Conservation (phyloP, 2,113 vertebrate genomes). For the Ranitomeya variabilis region DNA sequence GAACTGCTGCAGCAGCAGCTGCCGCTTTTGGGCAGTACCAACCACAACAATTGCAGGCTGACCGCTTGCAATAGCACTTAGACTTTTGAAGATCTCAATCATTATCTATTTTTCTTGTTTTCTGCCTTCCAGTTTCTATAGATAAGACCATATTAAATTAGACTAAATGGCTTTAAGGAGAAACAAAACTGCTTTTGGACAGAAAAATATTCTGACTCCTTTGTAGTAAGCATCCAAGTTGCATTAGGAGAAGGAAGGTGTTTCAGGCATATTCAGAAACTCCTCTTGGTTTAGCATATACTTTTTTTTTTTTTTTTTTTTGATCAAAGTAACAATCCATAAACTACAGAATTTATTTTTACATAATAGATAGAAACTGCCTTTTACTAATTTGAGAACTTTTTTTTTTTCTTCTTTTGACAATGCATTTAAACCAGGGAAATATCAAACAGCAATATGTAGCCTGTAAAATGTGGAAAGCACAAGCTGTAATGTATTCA, state of each 20-base stretch:
- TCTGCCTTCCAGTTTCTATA: constrained; percentile 69
- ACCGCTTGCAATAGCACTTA: constrained; percentile 93
- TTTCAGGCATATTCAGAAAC: constrained; percentile 67
- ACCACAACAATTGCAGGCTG: constrained; percentile 94
- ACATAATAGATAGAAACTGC: constrained; percentile 96
- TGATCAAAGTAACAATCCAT: constrained; percentile 62
- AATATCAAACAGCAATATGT: constrained; percentile 75
- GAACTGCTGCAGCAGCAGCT: constrained; percentile 82
- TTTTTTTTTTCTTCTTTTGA: constrained; percentile 50
- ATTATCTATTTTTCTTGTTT: constrained; percentile 61
- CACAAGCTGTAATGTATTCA: constrained; percentile 84
- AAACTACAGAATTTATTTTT: constrained; percentile 68
- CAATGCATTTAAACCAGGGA: constrained; percentile 75
- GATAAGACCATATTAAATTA: constrained; percentile 65
- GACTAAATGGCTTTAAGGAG: constrained; percentile 71
- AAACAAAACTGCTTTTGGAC: constrained; percentile 64
- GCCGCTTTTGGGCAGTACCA: constrained; percentile 94
- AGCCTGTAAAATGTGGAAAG: constrained; percentile 79
- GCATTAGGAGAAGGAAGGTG: constrained; percentile 55
- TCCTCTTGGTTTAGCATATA: constrained; percentile 60
- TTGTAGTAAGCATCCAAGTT: constrained; percentile 65
- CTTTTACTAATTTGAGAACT: constrained; percentile 78
- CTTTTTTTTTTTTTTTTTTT: constrained; percentile 23
- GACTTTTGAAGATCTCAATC: constrained; percentile 63
- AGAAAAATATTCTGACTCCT: constrained; percentile 68